Evolutionary conservation across 2,888 invertebrate species (phyloP).

Genomic region (Copidosoma aretas): DNA sequence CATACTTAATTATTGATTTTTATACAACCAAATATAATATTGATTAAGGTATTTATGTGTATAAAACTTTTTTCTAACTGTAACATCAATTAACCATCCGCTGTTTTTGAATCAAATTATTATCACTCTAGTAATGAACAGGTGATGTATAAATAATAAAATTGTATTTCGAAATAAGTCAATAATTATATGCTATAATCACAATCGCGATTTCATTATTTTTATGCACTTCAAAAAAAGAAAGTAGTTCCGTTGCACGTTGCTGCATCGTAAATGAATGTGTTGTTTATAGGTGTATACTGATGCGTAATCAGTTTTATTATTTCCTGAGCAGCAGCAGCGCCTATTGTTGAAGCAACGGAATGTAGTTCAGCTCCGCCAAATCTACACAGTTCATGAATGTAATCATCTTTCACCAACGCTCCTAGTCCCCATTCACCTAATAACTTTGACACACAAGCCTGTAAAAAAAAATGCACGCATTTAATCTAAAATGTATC

Average conservation of each 20-base stretch:
- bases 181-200: conserved; percentile 41
- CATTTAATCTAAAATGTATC: background rate
- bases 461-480: conserved; percentile 54
- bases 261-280: conserved; percentile 93
- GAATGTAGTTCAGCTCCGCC: conserved; percentile 95
- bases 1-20: conserved; percentile 28
- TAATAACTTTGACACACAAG: conserved; percentile 73
- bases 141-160: conserved; percentile 35
- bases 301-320: conserved; percentile 90
- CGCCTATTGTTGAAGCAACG: conserved; percentile 90
- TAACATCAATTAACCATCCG: conserved; percentile 4
- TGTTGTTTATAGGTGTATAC: conserved; percentile 95
- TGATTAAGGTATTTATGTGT: conserved; percentile 36
- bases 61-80: conserved; percentile 29
- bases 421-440: conserved; percentile 86
- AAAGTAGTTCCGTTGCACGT: conserved; percentile 84
- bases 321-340: conserved; percentile 93
- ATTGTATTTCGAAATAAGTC: conserved; percentile 37
- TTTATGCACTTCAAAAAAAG: conserved; percentile 68
- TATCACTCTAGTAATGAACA: conserved; percentile 31
- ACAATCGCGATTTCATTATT: conserved; percentile 32
- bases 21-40: conserved; percentile 29
- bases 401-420: conserved; percentile 84
- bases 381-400: conserved; percentile 94
- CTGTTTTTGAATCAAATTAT: conserved; percentile 28